phyloP scores from a whole-genome alignment of 2,888 invertebrate genomes.

The Phyllotreta striolata region DNA sequence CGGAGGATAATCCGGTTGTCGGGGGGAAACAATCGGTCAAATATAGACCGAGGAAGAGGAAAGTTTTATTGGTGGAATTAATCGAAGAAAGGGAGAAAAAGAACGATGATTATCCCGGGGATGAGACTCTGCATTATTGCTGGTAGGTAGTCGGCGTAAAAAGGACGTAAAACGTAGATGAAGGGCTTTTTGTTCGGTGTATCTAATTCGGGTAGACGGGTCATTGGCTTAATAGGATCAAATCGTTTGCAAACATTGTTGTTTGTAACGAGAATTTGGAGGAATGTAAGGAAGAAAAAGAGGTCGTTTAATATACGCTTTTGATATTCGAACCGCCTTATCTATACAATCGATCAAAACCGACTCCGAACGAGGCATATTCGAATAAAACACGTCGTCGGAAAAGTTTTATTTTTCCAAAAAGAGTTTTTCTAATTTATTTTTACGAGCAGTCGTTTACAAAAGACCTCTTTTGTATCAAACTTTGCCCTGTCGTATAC shows the following conservation, averaged over 20 bases:
- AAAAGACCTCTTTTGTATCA: conserved; percentile 14
- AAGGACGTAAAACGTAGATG: conserved; percentile 11
- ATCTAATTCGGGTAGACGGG: too few relatives aligned
- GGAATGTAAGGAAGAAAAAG: neutral
- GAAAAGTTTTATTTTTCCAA: conserved; percentile 10
- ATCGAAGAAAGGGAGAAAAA: neutral
- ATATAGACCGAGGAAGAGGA: neutral
- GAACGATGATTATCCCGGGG: conserved; percentile 14
- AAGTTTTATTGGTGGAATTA: conserved; percentile 19
- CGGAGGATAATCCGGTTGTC: neutral
- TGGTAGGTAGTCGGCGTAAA: conserved; percentile 8
- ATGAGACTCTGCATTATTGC: conserved; percentile 10
- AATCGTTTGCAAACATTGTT: neutral
- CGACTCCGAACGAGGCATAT: neutral
- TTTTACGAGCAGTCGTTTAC: conserved; percentile 5
- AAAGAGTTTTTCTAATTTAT: conserved; percentile 3
- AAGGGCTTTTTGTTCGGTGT: too few relatives aligned
- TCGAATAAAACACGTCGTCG: conserved; percentile 10
- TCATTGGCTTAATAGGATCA: too few relatives aligned
- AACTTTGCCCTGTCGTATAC: conserved; percentile 7
- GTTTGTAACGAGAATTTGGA: neutral
- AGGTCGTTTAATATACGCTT: conserved; percentile 7
- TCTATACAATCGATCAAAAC: conserved; percentile 4
- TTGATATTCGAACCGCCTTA: neutral
- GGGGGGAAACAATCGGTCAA: conserved; percentile 14